These are phyloP conservation scores for Pterocles orientalis DNA, from an alignment of 2,113 vertebrate species.

Conservation along the genomic window DNA sequence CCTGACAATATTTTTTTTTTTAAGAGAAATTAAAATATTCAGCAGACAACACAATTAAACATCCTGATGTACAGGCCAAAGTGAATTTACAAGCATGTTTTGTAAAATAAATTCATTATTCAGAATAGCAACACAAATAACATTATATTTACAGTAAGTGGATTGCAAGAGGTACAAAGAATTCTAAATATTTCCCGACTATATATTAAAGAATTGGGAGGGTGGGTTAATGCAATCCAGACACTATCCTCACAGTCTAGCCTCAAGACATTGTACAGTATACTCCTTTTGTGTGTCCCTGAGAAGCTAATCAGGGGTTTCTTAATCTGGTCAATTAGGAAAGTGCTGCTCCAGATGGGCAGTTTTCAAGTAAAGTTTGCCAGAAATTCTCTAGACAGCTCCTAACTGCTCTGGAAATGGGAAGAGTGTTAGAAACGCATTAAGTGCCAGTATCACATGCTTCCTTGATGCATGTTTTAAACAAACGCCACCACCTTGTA, in stretches of 20 bases:
- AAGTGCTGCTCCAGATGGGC: slow-evolving; percentile 38
- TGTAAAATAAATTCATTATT: not conserved
- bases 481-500: slow-evolving; percentile 58
- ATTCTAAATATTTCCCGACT: not conserved
- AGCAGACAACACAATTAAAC: not conserved
- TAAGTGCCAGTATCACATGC: not conserved
- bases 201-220: not conserved
- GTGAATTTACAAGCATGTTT: not conserved
- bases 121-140: not conserved
- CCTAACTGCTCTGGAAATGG: slow-evolving; percentile 49
- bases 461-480: slow-evolving; percentile 57
- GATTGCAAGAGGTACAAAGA: not conserved
- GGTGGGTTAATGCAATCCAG: not conserved
- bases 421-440: slow-evolving; percentile 21
- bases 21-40: not conserved
- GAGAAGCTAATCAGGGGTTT: not conserved
- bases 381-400: slow-evolving; percentile 67
- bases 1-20: not conserved
- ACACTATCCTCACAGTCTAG: not conserved
- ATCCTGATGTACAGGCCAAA: not conserved
- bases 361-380: slow-evolving; percentile 34
- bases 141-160: not conserved
- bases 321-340: slow-evolving; percentile 30
- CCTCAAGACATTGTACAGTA: not conserved
- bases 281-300: not conserved